phyloP scores from a whole-genome alignment of 23 tunicate genomes.

The Corella eumyota region DNA sequence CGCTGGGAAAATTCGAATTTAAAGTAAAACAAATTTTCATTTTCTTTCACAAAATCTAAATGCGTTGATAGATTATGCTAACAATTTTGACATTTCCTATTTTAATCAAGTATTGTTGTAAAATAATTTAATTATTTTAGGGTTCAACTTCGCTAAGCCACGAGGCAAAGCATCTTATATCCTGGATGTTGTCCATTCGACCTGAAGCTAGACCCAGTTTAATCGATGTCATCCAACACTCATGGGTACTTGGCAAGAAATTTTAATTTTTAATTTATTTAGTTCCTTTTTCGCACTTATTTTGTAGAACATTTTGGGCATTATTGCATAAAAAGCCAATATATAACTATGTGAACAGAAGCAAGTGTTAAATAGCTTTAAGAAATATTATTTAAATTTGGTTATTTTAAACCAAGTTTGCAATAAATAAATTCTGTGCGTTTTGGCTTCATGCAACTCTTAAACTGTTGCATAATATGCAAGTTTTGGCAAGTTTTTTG shows the following conservation, averaged over 20 bases:
- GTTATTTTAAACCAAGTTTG: too few species aligned
- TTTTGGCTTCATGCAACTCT: too few species aligned
- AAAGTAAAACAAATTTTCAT: slow-evolving; percentile 27
- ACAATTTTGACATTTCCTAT: neutral
- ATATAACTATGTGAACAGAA: too few species aligned
- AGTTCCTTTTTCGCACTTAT: neutral
- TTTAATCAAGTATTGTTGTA: slow-evolving; percentile 2
- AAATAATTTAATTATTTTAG: neutral
- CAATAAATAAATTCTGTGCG: too few species aligned
- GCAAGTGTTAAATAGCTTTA: too few species aligned
- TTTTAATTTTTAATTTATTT: neutral
- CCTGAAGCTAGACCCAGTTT: slow-evolving; percentile 55
- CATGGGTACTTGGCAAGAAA: slow-evolving; percentile 40
- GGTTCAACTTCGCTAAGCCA: slow-evolving; percentile 3
- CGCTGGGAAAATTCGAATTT: slow-evolving; percentile 42
- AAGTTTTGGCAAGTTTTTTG: too few species aligned
- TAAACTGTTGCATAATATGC: too few species aligned
- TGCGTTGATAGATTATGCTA: neutral
- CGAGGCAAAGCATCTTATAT: slow-evolving; percentile 37
- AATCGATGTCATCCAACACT: slow-evolving; percentile 32
- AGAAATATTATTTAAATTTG: too few species aligned
- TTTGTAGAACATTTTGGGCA: too few species aligned
- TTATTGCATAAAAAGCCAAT: too few species aligned
- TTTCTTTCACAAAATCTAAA: neutral
- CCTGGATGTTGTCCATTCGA: slow-evolving; percentile 35